These are phyloP conservation scores for Drosophila leontia DNA, from an alignment of 1,140 invertebrate genomes.

Conservation along the genomic window DNA sequence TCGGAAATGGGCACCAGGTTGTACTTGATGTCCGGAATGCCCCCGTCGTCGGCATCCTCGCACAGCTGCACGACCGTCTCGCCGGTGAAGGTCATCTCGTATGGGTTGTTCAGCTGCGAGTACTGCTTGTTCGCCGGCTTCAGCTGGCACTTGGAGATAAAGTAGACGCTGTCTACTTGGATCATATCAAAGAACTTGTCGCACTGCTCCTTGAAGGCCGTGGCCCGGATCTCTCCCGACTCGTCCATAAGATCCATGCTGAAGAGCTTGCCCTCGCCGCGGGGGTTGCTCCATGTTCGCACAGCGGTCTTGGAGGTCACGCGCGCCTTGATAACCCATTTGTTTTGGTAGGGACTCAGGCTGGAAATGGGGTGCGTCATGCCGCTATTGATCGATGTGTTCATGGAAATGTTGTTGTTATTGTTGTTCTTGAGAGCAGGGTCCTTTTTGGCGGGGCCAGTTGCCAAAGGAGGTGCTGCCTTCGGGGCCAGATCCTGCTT, in stretches of 20 bases:
- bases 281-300: constrained; percentile 95
- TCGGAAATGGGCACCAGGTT: constrained; percentile 92
- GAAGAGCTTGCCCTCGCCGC: constrained; percentile 97
- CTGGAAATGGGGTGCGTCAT: constrained; percentile 90
- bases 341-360: constrained; percentile 96
- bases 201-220: constrained; percentile 95
- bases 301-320: constrained; percentile 94
- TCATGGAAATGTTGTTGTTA: constrained; percentile 57
- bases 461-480: constrained; percentile 27
- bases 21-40: constrained; percentile 92
- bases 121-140: constrained; percentile 98
- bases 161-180: constrained; percentile 95
- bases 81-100: constrained; percentile 96
- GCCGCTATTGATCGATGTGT: constrained; percentile 77
- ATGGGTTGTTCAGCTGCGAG: constrained; percentile 94
- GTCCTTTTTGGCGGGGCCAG: constrained; percentile 56
- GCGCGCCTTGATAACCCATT: constrained; percentile 96
- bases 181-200: constrained; percentile 97
- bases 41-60: constrained; percentile 86
- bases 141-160: constrained; percentile 91
- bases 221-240: constrained; percentile 97
- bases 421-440: constrained; percentile 43
- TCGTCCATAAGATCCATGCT: constrained; percentile 97
- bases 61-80: constrained; percentile 92
- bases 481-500: constrained; percentile 43